These are phyloP conservation scores for Polydrusus cervinus DNA, from an alignment of 2,888 invertebrate genomes.

Conservation along the genomic window DNA sequence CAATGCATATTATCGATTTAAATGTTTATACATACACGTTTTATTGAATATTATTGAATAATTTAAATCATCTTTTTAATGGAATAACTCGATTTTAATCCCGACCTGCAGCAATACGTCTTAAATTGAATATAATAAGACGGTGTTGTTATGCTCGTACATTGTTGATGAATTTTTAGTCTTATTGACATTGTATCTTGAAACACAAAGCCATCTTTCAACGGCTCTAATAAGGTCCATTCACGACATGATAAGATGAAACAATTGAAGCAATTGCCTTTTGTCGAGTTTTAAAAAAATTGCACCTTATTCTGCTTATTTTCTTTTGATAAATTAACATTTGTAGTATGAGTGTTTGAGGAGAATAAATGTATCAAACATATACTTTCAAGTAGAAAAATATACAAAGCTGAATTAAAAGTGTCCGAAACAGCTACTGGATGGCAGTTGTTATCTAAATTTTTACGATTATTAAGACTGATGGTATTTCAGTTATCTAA, in stretches of 20 bases:
- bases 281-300: background rate
- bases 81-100: constrained; percentile 27
- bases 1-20: constrained; percentile 36
- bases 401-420: too few relatives aligned
- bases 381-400: too few relatives aligned
- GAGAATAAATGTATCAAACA: too few relatives aligned
- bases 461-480: too few relatives aligned
- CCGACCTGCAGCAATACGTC: constrained; percentile 29
- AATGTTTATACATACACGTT: constrained; percentile 7
- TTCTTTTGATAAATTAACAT: too few relatives aligned
- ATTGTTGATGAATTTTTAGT: constrained; percentile 11
- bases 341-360: too few relatives aligned
- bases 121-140: constrained; percentile 1
- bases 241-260: background rate
- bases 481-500: too few relatives aligned
- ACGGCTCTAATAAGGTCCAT: constrained; percentile 5
- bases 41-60: constrained; percentile 31
- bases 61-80: background rate
- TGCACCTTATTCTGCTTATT: too few relatives aligned
- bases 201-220: constrained; percentile 19
- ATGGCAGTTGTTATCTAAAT: too few relatives aligned
- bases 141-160: constrained; percentile 12
- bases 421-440: too few relatives aligned
- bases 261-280: background rate
- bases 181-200: constrained; percentile 8